Percentiles rank a stretch among this genome's conserved stretches.
Evolutionary conservation across 1,140 invertebrate species (phyloP).

Genomic region (Cyrtorhinus lividipennis): DNA sequence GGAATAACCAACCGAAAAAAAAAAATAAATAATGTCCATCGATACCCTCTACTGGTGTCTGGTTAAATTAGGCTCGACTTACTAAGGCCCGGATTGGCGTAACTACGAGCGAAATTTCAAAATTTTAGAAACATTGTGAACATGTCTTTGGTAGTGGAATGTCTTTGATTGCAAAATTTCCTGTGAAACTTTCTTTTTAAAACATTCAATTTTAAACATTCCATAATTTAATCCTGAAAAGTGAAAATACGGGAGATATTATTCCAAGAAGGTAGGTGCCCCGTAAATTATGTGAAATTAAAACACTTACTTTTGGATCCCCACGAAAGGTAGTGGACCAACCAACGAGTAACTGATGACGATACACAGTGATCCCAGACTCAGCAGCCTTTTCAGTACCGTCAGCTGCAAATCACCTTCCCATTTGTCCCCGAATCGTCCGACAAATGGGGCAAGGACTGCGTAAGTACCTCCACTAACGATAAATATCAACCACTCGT

Average conservation of each 20-base stretch:
- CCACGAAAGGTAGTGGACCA: slow-evolving; percentile 32
- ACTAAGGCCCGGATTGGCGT: too few relatives aligned
- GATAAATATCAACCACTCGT: slow-evolving; percentile 38
- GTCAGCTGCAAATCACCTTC: slow-evolving; percentile 7
- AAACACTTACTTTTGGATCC: slow-evolving; percentile 25
- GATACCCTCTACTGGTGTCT: too few relatives aligned
- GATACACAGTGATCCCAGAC: slow-evolving; percentile 30
- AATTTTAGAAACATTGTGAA: too few relatives aligned
- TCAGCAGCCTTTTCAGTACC: slow-evolving; percentile 26
- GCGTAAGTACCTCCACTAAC: slow-evolving; percentile 39
- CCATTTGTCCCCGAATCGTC: slow-evolving; percentile 31
- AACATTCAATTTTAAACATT: too few relatives aligned
- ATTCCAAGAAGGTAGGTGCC: too few relatives aligned
- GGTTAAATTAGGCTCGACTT: too few relatives aligned
- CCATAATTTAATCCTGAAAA: not conserved
- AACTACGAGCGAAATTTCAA: too few relatives aligned
- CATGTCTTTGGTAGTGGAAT: too few relatives aligned
- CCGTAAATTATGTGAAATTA: too few relatives aligned
- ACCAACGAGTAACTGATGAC: slow-evolving; percentile 31
- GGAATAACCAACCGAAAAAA: too few relatives aligned
- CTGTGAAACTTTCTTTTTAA: not conserved
- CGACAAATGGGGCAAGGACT: slow-evolving; percentile 36
- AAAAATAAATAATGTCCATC: too few relatives aligned
- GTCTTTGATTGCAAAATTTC: not conserved
- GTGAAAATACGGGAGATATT: too few relatives aligned